These are phyloP conservation scores for Dioctria linearis DNA, from an alignment of 2,888 invertebrate species.

Conservation along the genomic window DNA sequence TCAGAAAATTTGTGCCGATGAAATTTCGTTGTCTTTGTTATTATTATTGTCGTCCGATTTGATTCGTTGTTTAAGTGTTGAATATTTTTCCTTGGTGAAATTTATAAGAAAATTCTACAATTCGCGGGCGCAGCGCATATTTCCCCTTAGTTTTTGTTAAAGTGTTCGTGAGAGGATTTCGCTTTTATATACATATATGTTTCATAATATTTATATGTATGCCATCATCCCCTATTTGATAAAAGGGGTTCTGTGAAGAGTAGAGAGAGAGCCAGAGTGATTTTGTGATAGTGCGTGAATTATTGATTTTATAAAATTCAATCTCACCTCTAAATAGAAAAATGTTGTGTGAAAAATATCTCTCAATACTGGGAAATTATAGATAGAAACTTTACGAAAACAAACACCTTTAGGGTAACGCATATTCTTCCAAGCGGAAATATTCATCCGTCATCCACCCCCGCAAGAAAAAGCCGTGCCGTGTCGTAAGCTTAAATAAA, in stretches of 20 bases:
- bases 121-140: constrained; percentile 29
- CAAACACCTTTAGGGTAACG: constrained; percentile 32
- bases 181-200: too few relatives aligned
- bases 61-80: neutral
- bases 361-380: constrained; percentile 46
- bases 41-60: too few relatives aligned
- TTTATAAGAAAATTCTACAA: constrained; percentile 18
- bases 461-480: constrained; percentile 17
- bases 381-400: constrained; percentile 25
- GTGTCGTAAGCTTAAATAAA: constrained; percentile 21
- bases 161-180: constrained; percentile 20
- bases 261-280: constrained; percentile 36
- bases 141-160: constrained; percentile 33
- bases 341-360: constrained; percentile 16
- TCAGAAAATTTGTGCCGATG: too few relatives aligned
- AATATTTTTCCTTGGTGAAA: constrained; percentile 13
- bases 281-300: constrained; percentile 46
- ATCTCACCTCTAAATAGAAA: constrained; percentile 35
- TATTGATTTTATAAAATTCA: constrained; percentile 48
- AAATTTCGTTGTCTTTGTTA: too few relatives aligned
- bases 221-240: neutral
- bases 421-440: neutral
- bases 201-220: neutral
- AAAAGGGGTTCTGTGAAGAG: constrained; percentile 21
- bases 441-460: constrained; percentile 11